Evolutionary conservation across 2,113 vertebrate species (phyloP), one percentile per base, ranked within the genome.

Genomic region (Zosterops borbonicus): DNA sequence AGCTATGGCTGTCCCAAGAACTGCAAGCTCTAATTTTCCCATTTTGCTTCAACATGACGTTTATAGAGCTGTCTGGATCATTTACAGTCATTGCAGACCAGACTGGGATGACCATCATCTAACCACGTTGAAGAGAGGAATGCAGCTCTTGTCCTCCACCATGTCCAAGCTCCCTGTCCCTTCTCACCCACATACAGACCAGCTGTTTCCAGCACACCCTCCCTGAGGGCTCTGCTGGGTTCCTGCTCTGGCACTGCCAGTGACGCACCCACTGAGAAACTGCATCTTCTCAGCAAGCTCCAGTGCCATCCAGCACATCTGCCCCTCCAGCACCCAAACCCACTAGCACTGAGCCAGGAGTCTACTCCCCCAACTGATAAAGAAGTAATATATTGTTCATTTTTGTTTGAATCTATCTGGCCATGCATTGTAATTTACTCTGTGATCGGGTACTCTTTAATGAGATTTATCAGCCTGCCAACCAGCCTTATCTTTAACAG

Each of bases 401-500:
- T 88, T 91, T 60, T 77, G 63, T 47, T 74, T 42, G 79, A 55
- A 96, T 95, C 9, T 82, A 96, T 95, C 85, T 0, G 12, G 67
- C 35, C 2, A 0, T 22, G 39, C 85, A 85, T 76, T 77, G 89
- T 83, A 90, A 96, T 91, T 94, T 90, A 93, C 85, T 90, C 67
- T 2, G 4, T 58, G 79, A 93, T 88, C 39, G 4, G 78, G 85
- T 74, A 62, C 92, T 71, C 71, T 79, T 83, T 88, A 92, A 94
- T 7, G 11, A 86, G 84, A 94, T 96, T 88, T 88, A 92, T 95
- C 92, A 88, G 93, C 90, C 94, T 94, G 94, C 75, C 95, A 88
- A 78, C 22, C 70, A 82, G 78, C 74, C 94, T 95, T 93, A 96
- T 95, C 95, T 93, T 77, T 64, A 93, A 74, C 82, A 81, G 76